Percentiles rank a stretch among this genome's conserved stretches.
phyloP scores from a whole-genome alignment of 1,140 invertebrate genomes.

The Globodera rostochiensis region DNA sequence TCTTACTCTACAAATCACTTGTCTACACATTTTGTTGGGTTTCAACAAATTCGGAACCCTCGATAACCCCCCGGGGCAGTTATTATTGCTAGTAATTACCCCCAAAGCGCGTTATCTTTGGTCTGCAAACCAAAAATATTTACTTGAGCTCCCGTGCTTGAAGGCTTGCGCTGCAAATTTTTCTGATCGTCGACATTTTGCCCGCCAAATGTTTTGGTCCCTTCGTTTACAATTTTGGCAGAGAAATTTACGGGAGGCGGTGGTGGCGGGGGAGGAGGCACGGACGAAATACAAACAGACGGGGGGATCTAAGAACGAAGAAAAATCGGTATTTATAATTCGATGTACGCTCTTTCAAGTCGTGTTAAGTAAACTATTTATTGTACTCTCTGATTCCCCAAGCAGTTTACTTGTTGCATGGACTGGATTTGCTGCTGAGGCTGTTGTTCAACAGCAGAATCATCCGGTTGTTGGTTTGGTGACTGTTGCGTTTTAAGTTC shows the following conservation, averaged over 20 bases:
- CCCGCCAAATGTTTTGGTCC: conserved; percentile 18
- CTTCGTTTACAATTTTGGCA: not conserved
- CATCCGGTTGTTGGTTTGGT: not conserved
- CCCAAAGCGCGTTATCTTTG: no score
- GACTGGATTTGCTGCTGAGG: not conserved
- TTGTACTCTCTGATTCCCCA: no score
- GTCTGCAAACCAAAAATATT: no score
- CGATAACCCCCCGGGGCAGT: no score
- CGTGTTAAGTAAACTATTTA: no score
- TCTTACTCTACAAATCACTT: no score
- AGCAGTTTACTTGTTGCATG: not conserved
- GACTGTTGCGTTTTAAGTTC: not conserved
- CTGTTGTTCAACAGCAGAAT: not conserved
- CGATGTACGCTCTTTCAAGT: no score
- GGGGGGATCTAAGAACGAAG: conserved; percentile 7
- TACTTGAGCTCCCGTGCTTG: conserved; percentile 26
- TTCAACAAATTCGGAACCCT: no score
- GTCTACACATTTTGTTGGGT: no score
- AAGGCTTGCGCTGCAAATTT: not conserved
- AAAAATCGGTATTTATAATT: not conserved
- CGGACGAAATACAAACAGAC: not conserved
- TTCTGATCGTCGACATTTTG: conserved; percentile 9
- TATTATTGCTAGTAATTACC: no score
- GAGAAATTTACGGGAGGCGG: conserved; percentile 8
- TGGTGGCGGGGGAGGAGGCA: conserved; percentile 7